Conservation (phyloP, 2,113 vertebrate species). For the Madoqua kirkii region DNA sequence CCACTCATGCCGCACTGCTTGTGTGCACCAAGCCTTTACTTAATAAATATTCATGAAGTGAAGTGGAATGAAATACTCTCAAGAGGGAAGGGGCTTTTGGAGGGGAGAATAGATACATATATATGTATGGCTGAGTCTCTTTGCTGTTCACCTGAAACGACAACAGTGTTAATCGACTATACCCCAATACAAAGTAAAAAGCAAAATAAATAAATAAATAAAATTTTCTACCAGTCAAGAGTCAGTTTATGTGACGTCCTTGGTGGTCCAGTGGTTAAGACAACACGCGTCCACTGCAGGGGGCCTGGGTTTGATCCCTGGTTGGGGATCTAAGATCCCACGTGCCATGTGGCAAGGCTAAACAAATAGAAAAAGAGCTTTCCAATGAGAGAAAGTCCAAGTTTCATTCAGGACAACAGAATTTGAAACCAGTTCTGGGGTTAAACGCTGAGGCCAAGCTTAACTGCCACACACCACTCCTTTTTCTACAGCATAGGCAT, state of each 20-base stretch:
- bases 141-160: not conserved
- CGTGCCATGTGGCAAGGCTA: not conserved
- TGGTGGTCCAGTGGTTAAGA: not conserved
- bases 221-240: not conserved
- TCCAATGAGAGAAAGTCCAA: not conserved
- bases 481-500: not conserved
- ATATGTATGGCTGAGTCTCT: not conserved
- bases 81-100: not conserved
- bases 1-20: fast-evolving
- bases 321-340: not conserved
- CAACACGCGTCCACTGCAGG: not conserved
- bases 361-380: not conserved
- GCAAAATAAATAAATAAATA: not conserved
- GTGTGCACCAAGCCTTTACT: not conserved
- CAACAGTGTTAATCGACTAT: not conserved
- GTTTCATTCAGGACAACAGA: not conserved
- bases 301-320: not conserved
- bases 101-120: not conserved
- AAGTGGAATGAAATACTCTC: not conserved
- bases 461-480: fast-evolving
- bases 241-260: not conserved
- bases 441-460: not conserved
- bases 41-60: not conserved
- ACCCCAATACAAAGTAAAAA: not conserved
- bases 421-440: not conserved